phyloP scores from a whole-genome alignment of 2,888 invertebrate species.

The Lypha dubia region DNA sequence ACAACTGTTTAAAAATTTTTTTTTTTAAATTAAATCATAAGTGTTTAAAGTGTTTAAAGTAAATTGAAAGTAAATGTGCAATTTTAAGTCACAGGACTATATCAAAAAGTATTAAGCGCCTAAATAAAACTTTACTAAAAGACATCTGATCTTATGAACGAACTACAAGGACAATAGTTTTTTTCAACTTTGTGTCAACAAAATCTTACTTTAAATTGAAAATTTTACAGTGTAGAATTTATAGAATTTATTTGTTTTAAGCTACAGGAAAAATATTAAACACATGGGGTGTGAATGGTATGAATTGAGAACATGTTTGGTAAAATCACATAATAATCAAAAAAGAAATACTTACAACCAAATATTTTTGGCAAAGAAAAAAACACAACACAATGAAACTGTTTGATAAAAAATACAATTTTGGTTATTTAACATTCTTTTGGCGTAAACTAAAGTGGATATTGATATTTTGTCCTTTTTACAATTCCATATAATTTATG shows the following conservation, averaged over 20 bases:
- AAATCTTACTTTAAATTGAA: not conserved
- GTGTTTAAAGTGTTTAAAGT: too few relatives aligned
- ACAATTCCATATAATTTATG: constrained; percentile 83
- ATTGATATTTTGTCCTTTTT: constrained; percentile 83
- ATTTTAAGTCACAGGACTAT: too few relatives aligned
- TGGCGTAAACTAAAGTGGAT: constrained; percentile 83
- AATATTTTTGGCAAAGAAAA: constrained; percentile 48
- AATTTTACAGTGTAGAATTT: constrained; percentile 7
- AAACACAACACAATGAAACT: constrained; percentile 17
- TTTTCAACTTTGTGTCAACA: too few relatives aligned
- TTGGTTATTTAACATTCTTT: constrained; percentile 80
- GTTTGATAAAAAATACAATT: constrained; percentile 52
- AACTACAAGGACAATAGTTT: too few relatives aligned
- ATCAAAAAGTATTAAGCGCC: too few relatives aligned
- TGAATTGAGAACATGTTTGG: constrained; percentile 68
- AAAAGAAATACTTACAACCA: too few relatives aligned
- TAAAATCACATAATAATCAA: constrained; percentile 61
- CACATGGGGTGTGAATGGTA: constrained; percentile 60
- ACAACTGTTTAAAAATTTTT: too few relatives aligned
- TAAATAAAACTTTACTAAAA: too few relatives aligned
- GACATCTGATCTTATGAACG: too few relatives aligned
- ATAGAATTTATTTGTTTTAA: constrained; percentile 2
- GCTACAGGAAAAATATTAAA: constrained; percentile 20
- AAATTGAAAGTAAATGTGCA: too few relatives aligned
- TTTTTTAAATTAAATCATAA: too few relatives aligned